phyloP scores from a whole-genome alignment of 2,888 invertebrate species.

The Agrotis puta region DNA sequence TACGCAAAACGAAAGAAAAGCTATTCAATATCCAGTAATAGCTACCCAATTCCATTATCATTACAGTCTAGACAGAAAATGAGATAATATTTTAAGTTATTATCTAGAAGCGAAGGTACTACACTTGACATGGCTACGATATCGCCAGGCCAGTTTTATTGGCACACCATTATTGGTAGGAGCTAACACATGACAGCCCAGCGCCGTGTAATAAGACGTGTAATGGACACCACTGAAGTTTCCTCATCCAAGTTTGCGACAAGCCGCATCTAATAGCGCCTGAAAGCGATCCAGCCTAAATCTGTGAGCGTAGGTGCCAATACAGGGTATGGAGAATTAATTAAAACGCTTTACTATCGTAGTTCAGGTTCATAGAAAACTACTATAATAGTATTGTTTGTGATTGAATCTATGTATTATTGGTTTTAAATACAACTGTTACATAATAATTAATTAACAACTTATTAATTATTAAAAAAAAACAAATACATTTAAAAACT shows the following conservation, averaged over 20 bases:
- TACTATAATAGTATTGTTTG: not conserved
- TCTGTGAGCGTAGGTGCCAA: slow-evolving; percentile 43
- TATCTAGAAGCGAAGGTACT: slow-evolving; percentile 29
- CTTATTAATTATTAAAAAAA: too few species aligned
- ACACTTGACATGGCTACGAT: slow-evolving; percentile 14
- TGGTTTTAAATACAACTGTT: too few species aligned
- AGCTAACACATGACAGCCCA: slow-evolving; percentile 54
- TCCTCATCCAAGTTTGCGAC: slow-evolving; percentile 85
- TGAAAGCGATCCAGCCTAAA: slow-evolving; percentile 75
- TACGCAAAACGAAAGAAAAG: not conserved
- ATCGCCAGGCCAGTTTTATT: slow-evolving; percentile 47
- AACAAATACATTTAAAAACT: too few species aligned
- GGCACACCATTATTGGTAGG: slow-evolving; percentile 50
- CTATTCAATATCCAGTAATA: not conserved
- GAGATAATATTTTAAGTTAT: slow-evolving; percentile 9
- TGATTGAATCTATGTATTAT: slow-evolving; percentile 18
- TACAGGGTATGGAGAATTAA: slow-evolving; percentile 62
- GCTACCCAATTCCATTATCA: slow-evolving; percentile 11
- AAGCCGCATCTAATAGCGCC: slow-evolving; percentile 77
- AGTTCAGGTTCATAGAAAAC: slow-evolving; percentile 1
- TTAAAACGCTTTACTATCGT: slow-evolving; percentile 38
- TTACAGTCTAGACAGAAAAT: slow-evolving; percentile 32
- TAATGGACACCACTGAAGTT: slow-evolving; percentile 83
- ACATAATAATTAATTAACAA: too few species aligned
- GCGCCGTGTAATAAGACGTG: slow-evolving; percentile 70